Evolutionary conservation across 2,113 vertebrate genomes (phyloP).

Genomic region (Mastomys natalensis): DNA sequence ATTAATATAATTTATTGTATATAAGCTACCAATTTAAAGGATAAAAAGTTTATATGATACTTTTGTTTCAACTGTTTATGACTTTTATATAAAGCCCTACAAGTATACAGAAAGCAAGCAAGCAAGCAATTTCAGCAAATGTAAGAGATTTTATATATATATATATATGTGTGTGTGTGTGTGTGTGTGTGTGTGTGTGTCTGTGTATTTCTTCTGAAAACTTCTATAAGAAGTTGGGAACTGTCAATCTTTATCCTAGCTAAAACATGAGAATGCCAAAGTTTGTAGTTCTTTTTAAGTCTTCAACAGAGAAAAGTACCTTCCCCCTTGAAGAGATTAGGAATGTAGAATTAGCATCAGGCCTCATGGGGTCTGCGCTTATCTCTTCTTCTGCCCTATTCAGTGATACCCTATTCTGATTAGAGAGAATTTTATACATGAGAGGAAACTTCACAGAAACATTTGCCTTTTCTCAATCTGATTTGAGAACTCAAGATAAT

Average conservation of each 20-base stretch:
- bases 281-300: neutral
- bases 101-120: constrained; percentile 32
- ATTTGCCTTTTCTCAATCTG: constrained; percentile 21
- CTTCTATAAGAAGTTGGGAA: neutral
- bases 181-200: too few relatives aligned
- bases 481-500: constrained; percentile 53
- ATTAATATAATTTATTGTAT: neutral
- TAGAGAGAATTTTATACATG: constrained; percentile 23
- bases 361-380: neutral
- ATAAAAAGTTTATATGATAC: neutral
- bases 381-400: constrained; percentile 30
- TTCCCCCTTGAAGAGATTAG: constrained; percentile 25
- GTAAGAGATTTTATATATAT: neutral
- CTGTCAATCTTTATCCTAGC: neutral
- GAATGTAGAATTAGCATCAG: constrained; percentile 26
- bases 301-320: constrained; percentile 26
- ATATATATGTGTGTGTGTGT: neutral
- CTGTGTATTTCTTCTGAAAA: constrained; percentile 6
- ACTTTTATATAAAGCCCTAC: neutral
- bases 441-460: constrained; percentile 35
- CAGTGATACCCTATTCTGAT: constrained; percentile 37
- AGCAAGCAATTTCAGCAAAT: neutral
- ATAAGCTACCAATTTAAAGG: neutral
- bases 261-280: constrained; percentile 17
- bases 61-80: constrained; percentile 21